A percentile compares a stretch with the other conserved stretches of the same genome.
Conservation (phyloP, 2,888 invertebrate genomes). For the Bruchidius siliquastri region DNA sequence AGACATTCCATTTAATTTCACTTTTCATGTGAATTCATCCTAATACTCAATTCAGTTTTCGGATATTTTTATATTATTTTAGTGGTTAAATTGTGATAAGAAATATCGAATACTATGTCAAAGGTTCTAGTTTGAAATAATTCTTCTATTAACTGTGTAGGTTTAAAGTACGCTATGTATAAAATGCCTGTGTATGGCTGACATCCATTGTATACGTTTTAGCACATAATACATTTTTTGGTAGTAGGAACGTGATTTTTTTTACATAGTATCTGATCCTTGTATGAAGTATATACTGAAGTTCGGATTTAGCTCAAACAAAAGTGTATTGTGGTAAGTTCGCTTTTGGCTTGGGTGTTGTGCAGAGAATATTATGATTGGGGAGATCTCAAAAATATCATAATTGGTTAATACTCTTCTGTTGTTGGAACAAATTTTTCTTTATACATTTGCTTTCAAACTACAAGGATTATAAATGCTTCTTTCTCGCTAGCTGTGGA, state of each 20-base stretch:
- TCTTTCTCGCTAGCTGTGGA: no score
- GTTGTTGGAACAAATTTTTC: no score
- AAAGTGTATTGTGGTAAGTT: no score
- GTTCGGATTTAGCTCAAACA: no score
- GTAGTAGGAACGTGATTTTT: not conserved
- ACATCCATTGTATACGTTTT: slow-evolving; percentile 34
- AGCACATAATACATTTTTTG: slow-evolving; percentile 15
- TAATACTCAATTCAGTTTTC: not conserved
- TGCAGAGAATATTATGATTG: no score
- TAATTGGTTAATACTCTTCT: no score
- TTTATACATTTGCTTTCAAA: no score
- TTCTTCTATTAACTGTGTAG: not conserved
- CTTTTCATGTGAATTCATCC: not conserved
- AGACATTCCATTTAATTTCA: not conserved
- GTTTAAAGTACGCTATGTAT: slow-evolving; percentile 7
- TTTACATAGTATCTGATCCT: not conserved
- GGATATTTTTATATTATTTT: not conserved
- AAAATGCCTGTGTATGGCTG: slow-evolving; percentile 23
- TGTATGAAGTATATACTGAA: no score
- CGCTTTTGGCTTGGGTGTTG: no score
- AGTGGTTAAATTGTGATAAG: slow-evolving; percentile 21
- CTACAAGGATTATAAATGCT: no score
- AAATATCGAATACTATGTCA: slow-evolving; percentile 15
- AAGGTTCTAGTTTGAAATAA: slow-evolving; percentile 6
- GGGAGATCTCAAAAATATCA: no score